Percentiles rank a stretch among this genome's conserved stretches.
These are phyloP conservation scores for Drosophila tristis DNA, from an alignment of 1,140 invertebrate genomes.

Conservation along the genomic window DNA sequence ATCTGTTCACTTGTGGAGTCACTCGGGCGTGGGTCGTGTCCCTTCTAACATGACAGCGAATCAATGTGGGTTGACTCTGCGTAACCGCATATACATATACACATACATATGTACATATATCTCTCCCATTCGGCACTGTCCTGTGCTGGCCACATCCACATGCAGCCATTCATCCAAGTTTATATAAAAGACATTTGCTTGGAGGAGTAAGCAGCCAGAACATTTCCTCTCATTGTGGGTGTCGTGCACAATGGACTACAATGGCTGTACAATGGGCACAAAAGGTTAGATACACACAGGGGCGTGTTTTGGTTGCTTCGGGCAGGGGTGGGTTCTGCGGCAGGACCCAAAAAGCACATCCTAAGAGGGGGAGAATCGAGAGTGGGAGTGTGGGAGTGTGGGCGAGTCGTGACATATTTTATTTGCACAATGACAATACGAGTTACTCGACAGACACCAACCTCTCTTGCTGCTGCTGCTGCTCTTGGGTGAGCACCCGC, in stretches of 20 bases:
- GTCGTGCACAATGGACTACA: conserved; percentile 60
- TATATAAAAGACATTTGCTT: conserved; percentile 75
- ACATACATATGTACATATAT: background rate
- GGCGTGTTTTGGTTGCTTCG: conserved; percentile 61
- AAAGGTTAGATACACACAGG: conserved; percentile 73
- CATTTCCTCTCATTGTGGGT: conserved; percentile 61
- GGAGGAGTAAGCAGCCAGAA: conserved; percentile 49
- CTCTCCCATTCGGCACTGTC: background rate
- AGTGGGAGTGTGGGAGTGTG: conserved; percentile 60
- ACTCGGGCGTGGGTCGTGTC: background rate
- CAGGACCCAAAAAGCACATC: conserved; percentile 44
- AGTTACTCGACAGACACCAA: conserved; percentile 62
- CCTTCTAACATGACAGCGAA: background rate
- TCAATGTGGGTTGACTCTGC: conserved; percentile 36
- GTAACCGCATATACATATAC: conserved; percentile 24
- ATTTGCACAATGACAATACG: conserved; percentile 83
- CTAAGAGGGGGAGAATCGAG: conserved; percentile 22
- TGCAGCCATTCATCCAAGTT: conserved; percentile 56
- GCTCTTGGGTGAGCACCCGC: conserved; percentile 10
- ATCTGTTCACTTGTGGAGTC: conserved; percentile 13
- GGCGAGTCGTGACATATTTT: conserved; percentile 83
- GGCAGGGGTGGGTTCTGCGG: conserved; percentile 11
- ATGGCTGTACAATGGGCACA: conserved; percentile 75
- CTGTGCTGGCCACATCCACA: background rate
- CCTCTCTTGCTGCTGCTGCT: background rate